Conservation (phyloP, 2,797 vertebrate species). For the Sphenopsis melanotis region DNA sequence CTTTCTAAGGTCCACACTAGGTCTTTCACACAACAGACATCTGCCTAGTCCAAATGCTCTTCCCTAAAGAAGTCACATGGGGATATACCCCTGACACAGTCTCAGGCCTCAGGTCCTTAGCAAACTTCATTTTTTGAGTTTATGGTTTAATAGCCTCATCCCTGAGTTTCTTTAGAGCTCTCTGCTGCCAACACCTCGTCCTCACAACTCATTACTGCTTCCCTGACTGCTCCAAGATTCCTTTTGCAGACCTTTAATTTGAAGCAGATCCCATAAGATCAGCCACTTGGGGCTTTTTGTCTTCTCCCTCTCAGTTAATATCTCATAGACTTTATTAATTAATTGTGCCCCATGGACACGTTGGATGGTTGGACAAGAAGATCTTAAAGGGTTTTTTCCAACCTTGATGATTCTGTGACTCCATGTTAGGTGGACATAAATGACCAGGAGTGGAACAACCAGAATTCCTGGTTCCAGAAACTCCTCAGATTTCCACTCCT, state of each 20-base stretch:
- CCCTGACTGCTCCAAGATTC: not conserved
- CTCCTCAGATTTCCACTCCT: not conserved
- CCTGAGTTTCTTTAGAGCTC: not conserved
- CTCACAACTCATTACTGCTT: not conserved
- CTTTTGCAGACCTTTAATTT: not conserved
- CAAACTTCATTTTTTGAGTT: not conserved
- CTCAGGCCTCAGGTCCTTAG: not conserved
- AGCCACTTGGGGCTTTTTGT: not conserved
- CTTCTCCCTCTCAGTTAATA: not conserved
- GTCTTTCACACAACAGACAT: not conserved
- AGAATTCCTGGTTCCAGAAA: not conserved
- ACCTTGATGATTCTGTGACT: not conserved
- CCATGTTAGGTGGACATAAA: not conserved
- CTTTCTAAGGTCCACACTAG: not conserved
- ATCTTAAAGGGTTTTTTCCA: not conserved
- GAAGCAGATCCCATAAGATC: not conserved
- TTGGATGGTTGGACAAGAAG: not conserved
- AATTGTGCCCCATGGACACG: rapidly evolving
- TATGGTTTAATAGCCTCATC: not conserved
- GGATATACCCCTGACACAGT: not conserved
- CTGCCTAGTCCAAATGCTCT: not conserved
- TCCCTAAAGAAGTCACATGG: not conserved
- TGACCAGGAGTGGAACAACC: not conserved
- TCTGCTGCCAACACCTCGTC: not conserved
- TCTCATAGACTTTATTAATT: not conserved